phyloP scores from a whole-genome alignment of 2,888 invertebrate genomes.

The Leucoma salicis region DNA sequence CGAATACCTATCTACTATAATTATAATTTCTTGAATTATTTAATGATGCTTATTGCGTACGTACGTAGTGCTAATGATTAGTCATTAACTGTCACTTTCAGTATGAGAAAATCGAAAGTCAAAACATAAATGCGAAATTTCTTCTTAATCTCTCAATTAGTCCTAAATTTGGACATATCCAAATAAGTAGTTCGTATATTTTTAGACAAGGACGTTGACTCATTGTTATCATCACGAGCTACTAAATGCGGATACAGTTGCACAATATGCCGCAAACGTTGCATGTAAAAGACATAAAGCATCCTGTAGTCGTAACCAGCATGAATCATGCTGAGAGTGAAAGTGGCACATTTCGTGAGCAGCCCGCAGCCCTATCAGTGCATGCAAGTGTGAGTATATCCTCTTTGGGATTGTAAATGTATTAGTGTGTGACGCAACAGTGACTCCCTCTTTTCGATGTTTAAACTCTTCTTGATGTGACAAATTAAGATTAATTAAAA shows the following conservation, averaged over 20 bases:
- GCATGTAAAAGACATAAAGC: conserved; percentile 46
- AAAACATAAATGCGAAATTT: conserved; percentile 9
- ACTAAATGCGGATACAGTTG: conserved; percentile 57
- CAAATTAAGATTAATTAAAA: background rate
- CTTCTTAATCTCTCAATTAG: conserved; percentile 5
- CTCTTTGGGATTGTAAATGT: background rate
- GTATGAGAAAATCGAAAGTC: conserved; percentile 23
- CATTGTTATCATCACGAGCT: conserved; percentile 48
- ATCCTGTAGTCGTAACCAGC: conserved; percentile 65
- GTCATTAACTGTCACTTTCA: conserved; percentile 1
- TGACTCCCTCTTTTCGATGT: background rate
- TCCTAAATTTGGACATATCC: conserved; percentile 17
- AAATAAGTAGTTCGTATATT: conserved; percentile 10
- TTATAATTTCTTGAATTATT: too few species aligned
- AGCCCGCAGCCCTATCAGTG: conserved; percentile 35
- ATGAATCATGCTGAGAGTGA: conserved; percentile 73
- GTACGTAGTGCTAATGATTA: background rate
- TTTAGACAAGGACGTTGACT: conserved; percentile 37
- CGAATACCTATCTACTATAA: too few species aligned
- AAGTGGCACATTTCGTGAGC: conserved; percentile 63
- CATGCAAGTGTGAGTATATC: background rate
- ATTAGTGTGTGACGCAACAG: background rate
- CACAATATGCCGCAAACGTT: conserved; percentile 57
- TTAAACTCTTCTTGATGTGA: background rate
- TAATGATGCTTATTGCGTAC: background rate